Evolutionary conservation across 2,888 invertebrate genomes (phyloP).

Genomic region (Encarsia formosa): DNA sequence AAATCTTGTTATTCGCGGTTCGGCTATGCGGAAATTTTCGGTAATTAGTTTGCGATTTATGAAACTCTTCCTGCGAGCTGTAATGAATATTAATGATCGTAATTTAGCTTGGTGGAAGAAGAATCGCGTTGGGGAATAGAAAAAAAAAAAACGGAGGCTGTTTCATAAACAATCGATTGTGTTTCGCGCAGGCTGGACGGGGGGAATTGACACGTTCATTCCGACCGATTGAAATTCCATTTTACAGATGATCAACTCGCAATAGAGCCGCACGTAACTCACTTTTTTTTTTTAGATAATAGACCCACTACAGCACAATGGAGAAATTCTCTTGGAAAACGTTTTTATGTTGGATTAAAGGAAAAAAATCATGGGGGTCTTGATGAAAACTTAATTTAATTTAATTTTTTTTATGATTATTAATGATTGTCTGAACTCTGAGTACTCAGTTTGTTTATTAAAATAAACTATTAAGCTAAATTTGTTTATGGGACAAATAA

Average conservation of each 20-base stretch:
- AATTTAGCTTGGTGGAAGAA: neutral
- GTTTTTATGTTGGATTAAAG: neutral
- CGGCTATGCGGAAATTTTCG: too few relatives aligned
- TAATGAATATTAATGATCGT: too few relatives aligned
- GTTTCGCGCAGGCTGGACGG: neutral
- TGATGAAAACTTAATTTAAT: neutral
- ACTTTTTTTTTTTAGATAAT: neutral
- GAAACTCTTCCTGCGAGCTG: too few relatives aligned
- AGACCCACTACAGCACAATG: neutral
- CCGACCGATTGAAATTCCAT: conserved; percentile 13
- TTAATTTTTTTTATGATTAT: neutral
- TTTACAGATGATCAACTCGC: conserved; percentile 15
- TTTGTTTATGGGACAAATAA: too few relatives aligned
- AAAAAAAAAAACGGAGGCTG: neutral
- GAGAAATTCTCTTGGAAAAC: neutral
- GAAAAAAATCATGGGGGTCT: neutral
- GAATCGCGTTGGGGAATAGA: neutral
- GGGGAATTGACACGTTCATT: conserved; percentile 19
- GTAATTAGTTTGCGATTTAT: too few relatives aligned
- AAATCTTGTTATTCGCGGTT: too few relatives aligned
- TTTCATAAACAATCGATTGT: neutral
- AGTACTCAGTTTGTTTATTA: too few relatives aligned
- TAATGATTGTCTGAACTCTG: too few relatives aligned
- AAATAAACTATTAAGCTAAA: too few relatives aligned
- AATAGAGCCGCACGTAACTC: neutral